phyloP scores from a whole-genome alignment of 2,797 vertebrate species.

The Graptemys geographica region DNA sequence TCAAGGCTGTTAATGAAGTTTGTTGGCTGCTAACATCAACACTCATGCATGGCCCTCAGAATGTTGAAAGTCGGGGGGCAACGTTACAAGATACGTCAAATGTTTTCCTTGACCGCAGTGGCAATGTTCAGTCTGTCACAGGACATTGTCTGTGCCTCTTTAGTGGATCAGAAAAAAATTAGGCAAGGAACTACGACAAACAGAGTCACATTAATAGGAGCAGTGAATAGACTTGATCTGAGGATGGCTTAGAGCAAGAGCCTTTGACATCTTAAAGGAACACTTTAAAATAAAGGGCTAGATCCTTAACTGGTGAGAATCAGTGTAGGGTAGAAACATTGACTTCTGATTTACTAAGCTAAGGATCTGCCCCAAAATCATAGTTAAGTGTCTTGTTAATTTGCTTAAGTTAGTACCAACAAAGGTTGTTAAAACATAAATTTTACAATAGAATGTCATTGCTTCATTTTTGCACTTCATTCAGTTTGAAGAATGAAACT shows the following conservation, averaged over 20 bases:
- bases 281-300: neutral
- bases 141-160: neutral
- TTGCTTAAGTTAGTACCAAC: neutral
- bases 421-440: neutral
- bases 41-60: neutral
- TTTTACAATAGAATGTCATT: neutral
- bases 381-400: neutral
- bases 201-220: accelerated
- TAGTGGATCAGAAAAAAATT: neutral
- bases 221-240: neutral
- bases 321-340: neutral
- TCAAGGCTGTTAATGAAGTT: neutral
- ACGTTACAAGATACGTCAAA: too few species aligned
- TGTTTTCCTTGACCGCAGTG: neutral
- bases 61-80: neutral
- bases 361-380: neutral
- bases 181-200: neutral
- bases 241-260: conserved; percentile 29
- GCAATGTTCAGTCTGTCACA: too few species aligned
- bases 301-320: neutral
- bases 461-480: neutral
- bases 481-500: neutral
- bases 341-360: neutral
- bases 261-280: neutral
- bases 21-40: neutral